A percentile compares a stretch with the other conserved stretches of the same genome.
Conservation (phyloP, 2,888 invertebrate genomes). For the Drosophila borborema region DNA sequence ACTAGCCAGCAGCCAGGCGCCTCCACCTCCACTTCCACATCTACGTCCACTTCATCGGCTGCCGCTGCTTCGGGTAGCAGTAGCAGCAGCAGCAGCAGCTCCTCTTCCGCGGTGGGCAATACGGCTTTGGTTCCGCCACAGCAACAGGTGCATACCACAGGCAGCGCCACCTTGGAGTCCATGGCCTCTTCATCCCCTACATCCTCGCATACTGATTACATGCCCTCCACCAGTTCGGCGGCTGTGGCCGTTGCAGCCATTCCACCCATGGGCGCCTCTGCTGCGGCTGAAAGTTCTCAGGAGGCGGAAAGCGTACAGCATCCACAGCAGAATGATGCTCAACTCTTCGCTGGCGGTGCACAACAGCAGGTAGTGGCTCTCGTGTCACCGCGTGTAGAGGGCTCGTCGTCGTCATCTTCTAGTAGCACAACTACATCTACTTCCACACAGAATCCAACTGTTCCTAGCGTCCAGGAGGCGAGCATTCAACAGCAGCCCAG, state of each 20-base stretch:
- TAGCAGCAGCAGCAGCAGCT: constrained; percentile 49
- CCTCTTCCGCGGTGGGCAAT: constrained; percentile 77
- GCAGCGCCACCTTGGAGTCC: constrained; percentile 85
- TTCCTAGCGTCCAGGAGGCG: constrained; percentile 79
- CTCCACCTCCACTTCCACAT: constrained; percentile 71
- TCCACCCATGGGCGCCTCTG: constrained; percentile 86
- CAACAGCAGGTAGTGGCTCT: constrained; percentile 89
- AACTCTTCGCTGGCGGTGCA: constrained; percentile 82
- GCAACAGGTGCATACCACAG: constrained; percentile 87
- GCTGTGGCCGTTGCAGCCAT: constrained; percentile 89
- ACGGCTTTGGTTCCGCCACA: constrained; percentile 88
- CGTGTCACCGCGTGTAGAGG: constrained; percentile 90
- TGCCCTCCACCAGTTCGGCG: constrained; percentile 92
- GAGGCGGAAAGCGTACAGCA: constrained; percentile 85
- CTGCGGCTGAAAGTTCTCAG: constrained; percentile 85
- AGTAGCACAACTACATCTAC: constrained; percentile 60
- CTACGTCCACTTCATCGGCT: constrained; percentile 74
- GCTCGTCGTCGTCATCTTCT: constrained; percentile 82
- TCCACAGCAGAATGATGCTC: constrained; percentile 83
- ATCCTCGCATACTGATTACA: constrained; percentile 92
- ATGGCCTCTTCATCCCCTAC: constrained; percentile 89
- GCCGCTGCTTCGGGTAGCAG: constrained; percentile 49
- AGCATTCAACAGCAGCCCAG: constrained; percentile 84
- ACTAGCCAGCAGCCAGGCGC: constrained; percentile 86
- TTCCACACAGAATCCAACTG: constrained; percentile 70